These are phyloP conservation scores for Emydoidea blandingii DNA, from an alignment of 2,797 vertebrate genomes.

Conservation along the genomic window DNA sequence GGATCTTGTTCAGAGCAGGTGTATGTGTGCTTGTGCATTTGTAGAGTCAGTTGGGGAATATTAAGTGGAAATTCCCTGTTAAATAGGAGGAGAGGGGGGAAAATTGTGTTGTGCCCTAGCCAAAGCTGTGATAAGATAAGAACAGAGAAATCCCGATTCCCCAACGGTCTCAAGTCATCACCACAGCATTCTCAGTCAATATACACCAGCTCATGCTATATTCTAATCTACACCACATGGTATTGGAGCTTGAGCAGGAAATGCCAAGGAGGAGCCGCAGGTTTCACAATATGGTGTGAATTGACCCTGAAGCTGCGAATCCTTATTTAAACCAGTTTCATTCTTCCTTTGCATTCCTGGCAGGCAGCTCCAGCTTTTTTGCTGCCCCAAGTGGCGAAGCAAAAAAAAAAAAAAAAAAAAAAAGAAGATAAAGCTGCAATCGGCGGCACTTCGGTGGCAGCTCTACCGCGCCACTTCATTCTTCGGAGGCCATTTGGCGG, in stretches of 20 bases:
- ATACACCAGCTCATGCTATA: too few relatives aligned
- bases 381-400: too few relatives aligned
- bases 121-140: conserved; percentile 21
- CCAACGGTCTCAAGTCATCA: neutral
- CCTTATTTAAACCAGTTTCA: conserved; percentile 5
- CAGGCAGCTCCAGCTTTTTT: neutral
- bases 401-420: too few relatives aligned
- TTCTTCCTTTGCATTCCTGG: conserved; percentile 20
- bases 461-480: too few relatives aligned
- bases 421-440: too few relatives aligned
- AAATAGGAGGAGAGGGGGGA: conserved; percentile 21
- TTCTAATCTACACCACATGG: too few relatives aligned
- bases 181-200: too few relatives aligned
- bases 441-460: too few relatives aligned
- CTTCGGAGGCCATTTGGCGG: too few relatives aligned
- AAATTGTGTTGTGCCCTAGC: neutral
- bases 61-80: neutral
- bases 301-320: neutral
- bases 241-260: too few relatives aligned
- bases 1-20: neutral
- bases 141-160: conserved; percentile 27
- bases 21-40: neutral
- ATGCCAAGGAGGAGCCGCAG: neutral
- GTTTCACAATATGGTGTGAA: neutral
- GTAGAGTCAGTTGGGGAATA: neutral